phyloP scores from a whole-genome alignment of 2,113 vertebrate species.

The Anolis carolinensis region DNA sequence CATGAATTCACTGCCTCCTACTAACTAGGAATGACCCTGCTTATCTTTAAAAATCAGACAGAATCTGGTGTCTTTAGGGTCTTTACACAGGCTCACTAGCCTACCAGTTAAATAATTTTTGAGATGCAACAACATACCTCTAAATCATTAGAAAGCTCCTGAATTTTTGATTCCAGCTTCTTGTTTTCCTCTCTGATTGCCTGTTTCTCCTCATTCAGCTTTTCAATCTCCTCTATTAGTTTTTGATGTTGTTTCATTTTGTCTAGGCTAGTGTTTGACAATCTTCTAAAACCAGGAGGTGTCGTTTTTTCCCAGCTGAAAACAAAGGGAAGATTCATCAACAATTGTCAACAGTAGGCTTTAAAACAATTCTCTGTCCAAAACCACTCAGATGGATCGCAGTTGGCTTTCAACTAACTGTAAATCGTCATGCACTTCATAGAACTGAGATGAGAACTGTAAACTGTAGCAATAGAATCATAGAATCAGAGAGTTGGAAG shows the following conservation, averaged over 20 bases:
- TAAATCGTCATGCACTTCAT: not conserved
- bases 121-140: slow-evolving; percentile 59
- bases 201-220: slow-evolving; percentile 71
- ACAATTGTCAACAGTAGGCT: not conserved
- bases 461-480: not conserved
- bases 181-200: slow-evolving; percentile 62
- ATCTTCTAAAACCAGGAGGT: slow-evolving; percentile 49
- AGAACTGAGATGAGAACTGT: not conserved
- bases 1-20: too few relatives aligned
- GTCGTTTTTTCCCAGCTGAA: slow-evolving; percentile 63
- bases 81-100: too few relatives aligned
- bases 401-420: not conserved
- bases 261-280: slow-evolving; percentile 47
- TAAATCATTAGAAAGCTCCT: slow-evolving; percentile 64
- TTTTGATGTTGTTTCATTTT: slow-evolving; percentile 68
- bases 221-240: slow-evolving; percentile 71
- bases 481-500: too few relatives aligned
- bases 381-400: not conserved
- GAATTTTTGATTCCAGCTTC: slow-evolving; percentile 64
- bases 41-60: too few relatives aligned
- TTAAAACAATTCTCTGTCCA: not conserved
- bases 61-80: too few relatives aligned
- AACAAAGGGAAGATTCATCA: not conserved
- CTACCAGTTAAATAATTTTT: not conserved
- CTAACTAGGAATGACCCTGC: too few relatives aligned